Percentiles rank a stretch among this genome's conserved stretches.
phyloP scores from a whole-genome alignment of 1,140 invertebrate genomes.

The Phthorimaea operculella region DNA sequence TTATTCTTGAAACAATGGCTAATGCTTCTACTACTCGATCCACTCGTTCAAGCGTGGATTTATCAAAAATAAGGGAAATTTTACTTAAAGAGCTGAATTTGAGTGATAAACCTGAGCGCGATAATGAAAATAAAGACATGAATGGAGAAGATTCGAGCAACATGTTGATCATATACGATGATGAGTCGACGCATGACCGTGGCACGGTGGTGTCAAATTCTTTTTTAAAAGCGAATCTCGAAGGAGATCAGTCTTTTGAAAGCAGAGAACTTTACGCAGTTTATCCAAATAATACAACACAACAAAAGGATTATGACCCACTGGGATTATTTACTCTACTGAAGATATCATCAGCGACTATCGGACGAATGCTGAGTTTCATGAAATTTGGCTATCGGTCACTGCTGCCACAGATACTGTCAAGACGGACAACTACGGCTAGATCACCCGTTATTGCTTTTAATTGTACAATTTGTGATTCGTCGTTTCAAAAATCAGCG shows the following conservation, averaged over 20 bases:
- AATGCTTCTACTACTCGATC: too few species aligned
- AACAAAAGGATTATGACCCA: conserved; percentile 22
- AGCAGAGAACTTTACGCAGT: not conserved
- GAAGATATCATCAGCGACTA: conserved; percentile 35
- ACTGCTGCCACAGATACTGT: not conserved
- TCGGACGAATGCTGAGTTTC: conserved; percentile 36
- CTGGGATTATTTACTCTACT: conserved; percentile 37
- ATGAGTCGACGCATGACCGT: conserved; percentile 20
- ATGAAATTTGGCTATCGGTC: conserved; percentile 35
- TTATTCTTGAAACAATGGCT: too few species aligned
- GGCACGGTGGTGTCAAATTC: conserved; percentile 39
- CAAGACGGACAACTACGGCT: not conserved
- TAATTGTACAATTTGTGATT: conserved; percentile 45
- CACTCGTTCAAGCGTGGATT: too few species aligned
- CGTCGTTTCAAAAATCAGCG: conserved; percentile 35
- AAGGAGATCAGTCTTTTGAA: not conserved
- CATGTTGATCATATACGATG: conserved; percentile 23
- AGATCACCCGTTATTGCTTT: not conserved
- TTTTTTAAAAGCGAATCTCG: conserved; percentile 18
- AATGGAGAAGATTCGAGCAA: conserved; percentile 29
- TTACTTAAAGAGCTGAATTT: conserved; percentile 25
- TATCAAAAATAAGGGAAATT: conserved; percentile 11
- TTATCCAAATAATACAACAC: not conserved
- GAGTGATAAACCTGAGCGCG: conserved; percentile 23
- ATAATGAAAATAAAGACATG: conserved; percentile 17